phyloP scores from a whole-genome alignment of 2,113 vertebrate species.

The Ahaetulla prasina region DNA sequence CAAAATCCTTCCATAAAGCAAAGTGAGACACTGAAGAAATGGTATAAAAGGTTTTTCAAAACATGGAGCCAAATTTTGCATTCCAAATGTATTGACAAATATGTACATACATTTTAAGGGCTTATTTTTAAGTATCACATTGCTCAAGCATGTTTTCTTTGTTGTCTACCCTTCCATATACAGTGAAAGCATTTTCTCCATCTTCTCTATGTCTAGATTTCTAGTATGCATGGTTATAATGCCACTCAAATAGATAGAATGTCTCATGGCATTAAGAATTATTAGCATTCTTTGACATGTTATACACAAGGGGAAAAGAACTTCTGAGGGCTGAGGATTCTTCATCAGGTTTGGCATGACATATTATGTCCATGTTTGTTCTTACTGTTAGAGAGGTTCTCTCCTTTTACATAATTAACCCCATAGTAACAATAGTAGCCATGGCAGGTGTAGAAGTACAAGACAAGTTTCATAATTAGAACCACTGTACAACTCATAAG shows the following conservation, averaged over 20 bases:
- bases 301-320: not conserved
- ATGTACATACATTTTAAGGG: not conserved
- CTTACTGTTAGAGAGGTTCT: not conserved
- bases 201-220: not conserved
- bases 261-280: not conserved
- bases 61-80: not conserved
- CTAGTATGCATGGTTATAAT: not conserved
- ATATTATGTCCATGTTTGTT: not conserved
- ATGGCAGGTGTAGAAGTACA: not conserved
- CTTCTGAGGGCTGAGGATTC: not conserved
- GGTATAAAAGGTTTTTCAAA: not conserved
- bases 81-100: not conserved
- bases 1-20: not conserved
- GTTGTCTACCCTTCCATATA: not conserved
- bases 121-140: not conserved
- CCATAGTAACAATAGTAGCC: not conserved
- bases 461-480: not conserved
- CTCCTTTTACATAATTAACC: not conserved
- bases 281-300: not conserved
- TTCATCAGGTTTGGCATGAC: not conserved
- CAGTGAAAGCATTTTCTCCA: not conserved
- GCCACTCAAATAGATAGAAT: not conserved
- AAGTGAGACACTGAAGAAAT: not conserved
- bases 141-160: not conserved
- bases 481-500: not conserved